A percentile compares a stretch with the other conserved stretches of the same genome.
Conservation (phyloP, 2,888 invertebrate genomes). For the Spodoptera exigua region DNA sequence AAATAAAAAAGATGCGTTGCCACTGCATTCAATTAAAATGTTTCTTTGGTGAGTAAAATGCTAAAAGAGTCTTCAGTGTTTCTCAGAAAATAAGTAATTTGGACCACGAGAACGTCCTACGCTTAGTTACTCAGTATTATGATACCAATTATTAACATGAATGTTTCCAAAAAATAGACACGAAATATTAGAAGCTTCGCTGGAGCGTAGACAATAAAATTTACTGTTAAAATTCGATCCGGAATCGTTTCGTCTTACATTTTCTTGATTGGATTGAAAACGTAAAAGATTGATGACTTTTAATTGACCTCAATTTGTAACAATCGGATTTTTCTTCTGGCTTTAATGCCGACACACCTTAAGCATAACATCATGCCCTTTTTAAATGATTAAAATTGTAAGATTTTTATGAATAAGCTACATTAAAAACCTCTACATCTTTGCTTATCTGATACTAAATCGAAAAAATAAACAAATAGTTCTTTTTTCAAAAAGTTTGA, state of each 20-base stretch:
- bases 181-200: conserved; percentile 15
- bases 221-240: conserved; percentile 37
- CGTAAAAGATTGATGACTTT: conserved; percentile 35
- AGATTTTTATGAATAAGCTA: too few species aligned
- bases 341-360: conserved; percentile 36
- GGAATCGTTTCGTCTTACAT: conserved; percentile 17
- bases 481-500: too few species aligned
- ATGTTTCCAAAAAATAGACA: conserved; percentile 3
- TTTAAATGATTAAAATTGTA: too few species aligned
- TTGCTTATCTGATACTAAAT: too few species aligned
- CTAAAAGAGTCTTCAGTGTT: background rate
- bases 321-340: conserved; percentile 44
- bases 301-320: conserved; percentile 60
- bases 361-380: background rate
- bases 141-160: background rate
- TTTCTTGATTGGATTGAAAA: conserved; percentile 38
- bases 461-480: too few species aligned
- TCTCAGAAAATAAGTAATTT: background rate
- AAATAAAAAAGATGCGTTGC: conserved; percentile 13
- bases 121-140: background rate
- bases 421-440: too few species aligned
- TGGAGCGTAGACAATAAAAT: conserved; percentile 21
- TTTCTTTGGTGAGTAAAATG: conserved; percentile 5
- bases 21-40: conserved; percentile 9
- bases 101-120: background rate